Evolutionary conservation across 30 jellyfish, hydroid and myxozoan species (phyloP).

Genomic region (Cassiopea xamachana): DNA sequence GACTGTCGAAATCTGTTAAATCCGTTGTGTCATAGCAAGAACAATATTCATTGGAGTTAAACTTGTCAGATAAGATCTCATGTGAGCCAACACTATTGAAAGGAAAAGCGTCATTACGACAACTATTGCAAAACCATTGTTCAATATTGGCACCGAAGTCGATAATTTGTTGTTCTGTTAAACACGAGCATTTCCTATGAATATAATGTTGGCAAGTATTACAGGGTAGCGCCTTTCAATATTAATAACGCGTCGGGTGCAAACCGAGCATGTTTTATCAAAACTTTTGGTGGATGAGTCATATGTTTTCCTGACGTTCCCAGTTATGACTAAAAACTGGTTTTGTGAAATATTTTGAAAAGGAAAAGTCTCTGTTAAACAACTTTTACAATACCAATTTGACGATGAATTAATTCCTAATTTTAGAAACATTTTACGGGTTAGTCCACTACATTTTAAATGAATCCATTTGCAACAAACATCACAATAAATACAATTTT

Average conservation of each 20-base stretch:
- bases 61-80: neutral
- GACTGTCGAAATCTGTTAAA: constrained; percentile 11
- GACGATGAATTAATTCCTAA: neutral
- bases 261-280: constrained; percentile 9
- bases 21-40: constrained; percentile 4
- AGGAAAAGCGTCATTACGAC: constrained; percentile 10
- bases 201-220: neutral
- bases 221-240: constrained; percentile 28
- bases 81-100: constrained; percentile 5
- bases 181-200: constrained; percentile 19
- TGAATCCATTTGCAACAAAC: constrained; percentile 16
- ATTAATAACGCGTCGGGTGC: constrained; percentile 4
- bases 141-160: neutral
- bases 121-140: constrained; percentile 24
- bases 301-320: neutral
- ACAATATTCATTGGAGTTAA: constrained; percentile 21
- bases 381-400: constrained; percentile 4
- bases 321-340: constrained; percentile 1
- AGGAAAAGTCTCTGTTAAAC: constrained; percentile 1
- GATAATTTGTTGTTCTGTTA: constrained; percentile 3
- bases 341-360: neutral
- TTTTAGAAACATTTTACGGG: constrained; percentile 3
- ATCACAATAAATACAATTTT: constrained; percentile 4
- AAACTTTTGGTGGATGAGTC: neutral
- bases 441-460: constrained; percentile 1